These are phyloP conservation scores for Sitta carolinensis DNA, from an alignment of 2,797 vertebrate species.

Conservation along the genomic window DNA sequence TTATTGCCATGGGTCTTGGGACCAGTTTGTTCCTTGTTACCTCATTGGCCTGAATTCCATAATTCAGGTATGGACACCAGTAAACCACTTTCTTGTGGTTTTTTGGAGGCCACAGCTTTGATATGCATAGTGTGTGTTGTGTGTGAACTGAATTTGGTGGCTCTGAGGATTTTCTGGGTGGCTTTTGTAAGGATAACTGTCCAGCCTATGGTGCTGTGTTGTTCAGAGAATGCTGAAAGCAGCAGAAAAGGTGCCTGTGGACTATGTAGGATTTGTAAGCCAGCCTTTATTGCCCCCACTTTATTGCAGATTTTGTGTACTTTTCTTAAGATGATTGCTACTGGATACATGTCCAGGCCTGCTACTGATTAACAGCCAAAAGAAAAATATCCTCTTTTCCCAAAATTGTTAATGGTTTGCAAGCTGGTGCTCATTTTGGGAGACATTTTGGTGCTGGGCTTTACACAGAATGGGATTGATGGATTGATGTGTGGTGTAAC, in stretches of 20 bases:
- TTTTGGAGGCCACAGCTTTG: neutral
- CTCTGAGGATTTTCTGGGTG: neutral
- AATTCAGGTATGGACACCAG: neutral
- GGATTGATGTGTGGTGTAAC: neutral
- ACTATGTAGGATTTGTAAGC: neutral
- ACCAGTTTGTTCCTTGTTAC: neutral
- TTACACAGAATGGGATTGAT: neutral
- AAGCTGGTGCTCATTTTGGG: neutral
- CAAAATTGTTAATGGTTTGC: neutral
- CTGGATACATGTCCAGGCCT: neutral
- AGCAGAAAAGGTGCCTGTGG: neutral
- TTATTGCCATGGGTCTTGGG: neutral
- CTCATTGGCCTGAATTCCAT: neutral
- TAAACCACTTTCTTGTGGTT: neutral
- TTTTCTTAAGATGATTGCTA: slow-evolving; percentile 4
- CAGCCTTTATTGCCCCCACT: neutral
- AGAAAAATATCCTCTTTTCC: neutral
- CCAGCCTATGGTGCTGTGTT: accelerated
- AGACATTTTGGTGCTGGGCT: neutral
- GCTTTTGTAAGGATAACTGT: neutral
- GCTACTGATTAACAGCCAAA: neutral
- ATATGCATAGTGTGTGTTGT: accelerated
- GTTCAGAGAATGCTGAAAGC: neutral
- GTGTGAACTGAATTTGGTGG: neutral
- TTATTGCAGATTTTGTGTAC: neutral